A percentile compares a stretch with the other conserved stretches of the same genome.
Evolutionary conservation across 2,888 invertebrate species (phyloP).

Genomic region (Melanchra persicariae): DNA sequence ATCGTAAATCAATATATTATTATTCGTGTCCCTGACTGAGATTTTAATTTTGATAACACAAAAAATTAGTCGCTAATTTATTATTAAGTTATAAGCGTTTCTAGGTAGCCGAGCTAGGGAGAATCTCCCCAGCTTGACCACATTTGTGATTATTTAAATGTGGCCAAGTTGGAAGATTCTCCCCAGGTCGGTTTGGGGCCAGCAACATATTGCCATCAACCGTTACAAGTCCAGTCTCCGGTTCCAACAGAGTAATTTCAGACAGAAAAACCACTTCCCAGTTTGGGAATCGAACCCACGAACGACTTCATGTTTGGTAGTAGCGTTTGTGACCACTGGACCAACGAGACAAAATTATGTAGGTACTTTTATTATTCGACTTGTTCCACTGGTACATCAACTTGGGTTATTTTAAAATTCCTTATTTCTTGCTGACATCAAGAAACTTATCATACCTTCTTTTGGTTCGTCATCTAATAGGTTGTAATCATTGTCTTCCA

Average conservation of each 20-base stretch:
- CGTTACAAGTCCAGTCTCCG: not conserved
- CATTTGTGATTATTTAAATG: no score
- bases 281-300: not conserved
- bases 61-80: no score
- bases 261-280: not conserved
- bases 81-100: no score
- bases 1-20: constrained; percentile 42
- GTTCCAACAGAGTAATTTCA: not conserved
- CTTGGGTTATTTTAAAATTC: not conserved
- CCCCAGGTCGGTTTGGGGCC: no score
- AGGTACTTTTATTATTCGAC: not conserved
- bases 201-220: not conserved
- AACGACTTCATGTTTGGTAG: not conserved
- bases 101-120: no score
- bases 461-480: constrained; percentile 41
- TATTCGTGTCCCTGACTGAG: no score
- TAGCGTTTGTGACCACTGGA: not conserved
- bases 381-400: not conserved
- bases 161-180: no score
- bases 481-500: constrained; percentile 56
- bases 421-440: not conserved
- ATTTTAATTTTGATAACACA: no score
- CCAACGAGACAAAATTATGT: not conserved
- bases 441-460: constrained; percentile 63
- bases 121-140: no score